Percentiles rank a stretch among this genome's conserved stretches.
These are phyloP conservation scores for Galleria mellonella DNA, from an alignment of 1,140 invertebrate genomes.

Conservation along the genomic window DNA sequence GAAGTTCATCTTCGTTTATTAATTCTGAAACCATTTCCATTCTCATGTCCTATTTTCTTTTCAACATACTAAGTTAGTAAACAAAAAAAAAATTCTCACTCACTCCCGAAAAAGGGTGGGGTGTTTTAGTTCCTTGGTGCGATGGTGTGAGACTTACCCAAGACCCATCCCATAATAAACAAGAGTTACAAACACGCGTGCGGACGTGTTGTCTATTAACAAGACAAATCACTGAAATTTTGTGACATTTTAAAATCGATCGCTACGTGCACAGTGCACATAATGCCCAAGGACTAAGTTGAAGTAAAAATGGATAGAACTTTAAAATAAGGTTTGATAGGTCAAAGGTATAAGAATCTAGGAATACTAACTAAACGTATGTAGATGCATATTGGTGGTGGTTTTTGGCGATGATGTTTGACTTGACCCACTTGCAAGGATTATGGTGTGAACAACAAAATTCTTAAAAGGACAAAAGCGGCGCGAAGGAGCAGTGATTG, in stretches of 20 bases:
- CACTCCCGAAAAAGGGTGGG: neutral
- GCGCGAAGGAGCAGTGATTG: constrained; percentile 12
- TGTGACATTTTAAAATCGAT: no score
- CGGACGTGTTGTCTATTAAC: no score
- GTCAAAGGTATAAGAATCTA: no score
- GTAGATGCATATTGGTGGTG: neutral
- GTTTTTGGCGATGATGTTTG: neutral
- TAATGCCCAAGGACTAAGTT: no score
- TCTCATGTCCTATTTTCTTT: no score
- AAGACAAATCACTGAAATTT: no score
- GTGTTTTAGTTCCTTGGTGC: constrained; percentile 1
- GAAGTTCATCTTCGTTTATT: constrained; percentile 49
- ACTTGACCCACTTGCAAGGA: neutral
- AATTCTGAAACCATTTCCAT: constrained; percentile 25
- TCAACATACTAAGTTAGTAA: no score
- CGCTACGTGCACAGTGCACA: no score
- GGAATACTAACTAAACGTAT: neutral
- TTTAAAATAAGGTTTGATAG: no score
- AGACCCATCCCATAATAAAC: no score
- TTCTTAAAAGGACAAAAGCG: constrained; percentile 3
- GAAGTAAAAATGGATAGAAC: no score
- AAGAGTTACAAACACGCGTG: no score
- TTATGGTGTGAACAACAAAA: neutral
- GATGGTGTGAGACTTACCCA: neutral
- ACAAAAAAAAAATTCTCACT: constrained; percentile 15